phyloP scores from a whole-genome alignment of 2,888 invertebrate genomes.

The Athripsodes cinereus region DNA sequence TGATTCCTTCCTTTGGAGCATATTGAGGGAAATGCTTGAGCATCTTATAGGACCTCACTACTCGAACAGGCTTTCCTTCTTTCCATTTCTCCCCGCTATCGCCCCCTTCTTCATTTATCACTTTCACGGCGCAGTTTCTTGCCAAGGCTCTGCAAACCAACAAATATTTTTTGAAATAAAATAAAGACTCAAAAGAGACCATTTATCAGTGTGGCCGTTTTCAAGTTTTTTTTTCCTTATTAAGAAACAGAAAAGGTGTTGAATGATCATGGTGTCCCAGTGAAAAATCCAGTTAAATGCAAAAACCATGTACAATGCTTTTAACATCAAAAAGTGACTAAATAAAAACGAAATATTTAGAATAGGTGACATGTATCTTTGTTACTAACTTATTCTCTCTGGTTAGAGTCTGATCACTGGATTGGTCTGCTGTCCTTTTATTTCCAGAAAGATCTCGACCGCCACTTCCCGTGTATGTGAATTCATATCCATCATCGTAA shows the following conservation, averaged over 20 bases:
- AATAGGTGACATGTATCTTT: too few species aligned
- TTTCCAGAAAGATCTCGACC: constrained; percentile 79
- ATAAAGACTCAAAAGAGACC: too few species aligned
- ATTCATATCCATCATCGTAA: constrained; percentile 71
- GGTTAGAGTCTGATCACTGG: constrained; percentile 70
- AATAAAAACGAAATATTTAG: too few species aligned
- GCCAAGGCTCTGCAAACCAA: constrained; percentile 61
- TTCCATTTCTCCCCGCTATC: constrained; percentile 64
- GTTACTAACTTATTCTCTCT: constrained; percentile 61
- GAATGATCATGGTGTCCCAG: too few species aligned
- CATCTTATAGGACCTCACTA: constrained; percentile 70
- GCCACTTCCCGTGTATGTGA: constrained; percentile 79
- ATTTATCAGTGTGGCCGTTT: too few species aligned
- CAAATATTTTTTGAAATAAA: neutral
- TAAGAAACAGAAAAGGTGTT: too few species aligned
- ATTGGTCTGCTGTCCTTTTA: constrained; percentile 73
- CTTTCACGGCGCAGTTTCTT: constrained; percentile 65
- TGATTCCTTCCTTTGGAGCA: constrained; percentile 68
- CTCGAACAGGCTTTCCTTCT: constrained; percentile 70
- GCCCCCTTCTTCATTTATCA: constrained; percentile 57
- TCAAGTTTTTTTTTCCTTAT: too few species aligned
- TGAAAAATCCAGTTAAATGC: too few species aligned
- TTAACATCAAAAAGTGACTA: too few species aligned
- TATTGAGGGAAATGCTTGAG: constrained; percentile 66
- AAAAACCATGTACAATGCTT: too few species aligned